These are phyloP conservation scores for Diphyllodes magnificus DNA, from an alignment of 2,113 vertebrate species.

Conservation along the genomic window DNA sequence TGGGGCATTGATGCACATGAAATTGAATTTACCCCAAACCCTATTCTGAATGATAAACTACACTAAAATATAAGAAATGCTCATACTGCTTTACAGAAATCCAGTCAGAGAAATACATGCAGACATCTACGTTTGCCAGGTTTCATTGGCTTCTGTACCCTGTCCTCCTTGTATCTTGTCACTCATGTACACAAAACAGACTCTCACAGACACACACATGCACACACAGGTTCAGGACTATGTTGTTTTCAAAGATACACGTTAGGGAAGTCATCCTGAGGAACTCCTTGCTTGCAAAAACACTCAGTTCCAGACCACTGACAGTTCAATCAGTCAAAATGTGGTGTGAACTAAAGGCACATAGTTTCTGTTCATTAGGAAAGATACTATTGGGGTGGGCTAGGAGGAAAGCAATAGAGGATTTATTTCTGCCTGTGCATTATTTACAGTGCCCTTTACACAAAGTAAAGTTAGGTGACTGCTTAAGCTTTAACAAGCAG, in stretches of 20 bases:
- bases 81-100: background rate
- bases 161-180: background rate
- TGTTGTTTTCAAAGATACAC: background rate
- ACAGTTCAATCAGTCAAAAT: background rate
- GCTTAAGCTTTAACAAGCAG: constrained; percentile 19
- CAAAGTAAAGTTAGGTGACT: constrained; percentile 61
- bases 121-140: background rate
- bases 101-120: background rate
- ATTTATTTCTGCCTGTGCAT: constrained; percentile 1
- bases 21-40: background rate
- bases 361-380: background rate
- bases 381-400: background rate
- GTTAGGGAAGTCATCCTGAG: background rate
- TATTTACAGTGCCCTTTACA: constrained; percentile 40
- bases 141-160: background rate
- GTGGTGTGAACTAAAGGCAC: background rate
- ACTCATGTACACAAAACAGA: background rate
- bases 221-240: background rate
- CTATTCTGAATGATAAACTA: background rate
- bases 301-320: background rate
- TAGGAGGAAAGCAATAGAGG: background rate
- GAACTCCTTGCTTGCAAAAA: background rate
- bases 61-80: background rate
- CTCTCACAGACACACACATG: background rate
- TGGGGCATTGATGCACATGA: background rate